Conservation (phyloP, 2,797 vertebrate genomes). For the Morus bassanus region DNA sequence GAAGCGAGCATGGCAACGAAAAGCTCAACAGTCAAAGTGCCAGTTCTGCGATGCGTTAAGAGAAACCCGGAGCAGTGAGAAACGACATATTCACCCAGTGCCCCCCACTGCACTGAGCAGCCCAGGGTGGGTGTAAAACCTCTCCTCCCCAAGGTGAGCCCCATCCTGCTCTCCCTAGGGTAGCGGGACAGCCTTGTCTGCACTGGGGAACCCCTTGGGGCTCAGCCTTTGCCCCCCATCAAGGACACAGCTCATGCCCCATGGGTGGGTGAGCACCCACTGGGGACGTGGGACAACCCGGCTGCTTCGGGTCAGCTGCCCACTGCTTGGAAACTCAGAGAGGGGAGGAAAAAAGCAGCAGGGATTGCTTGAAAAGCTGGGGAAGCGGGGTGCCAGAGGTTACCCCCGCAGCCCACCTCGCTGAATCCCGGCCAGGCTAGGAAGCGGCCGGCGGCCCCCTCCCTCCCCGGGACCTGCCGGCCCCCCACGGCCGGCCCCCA, state of each 20-base stretch:
- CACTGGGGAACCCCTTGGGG: background rate
- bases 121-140: background rate
- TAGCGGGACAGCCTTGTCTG: background rate
- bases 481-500: background rate
- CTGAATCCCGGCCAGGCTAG: background rate
- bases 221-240: background rate
- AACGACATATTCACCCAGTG: background rate
- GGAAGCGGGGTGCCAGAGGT: background rate
- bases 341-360: background rate
- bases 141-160: background rate
- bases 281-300: fast-evolving
- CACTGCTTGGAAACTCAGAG: background rate
- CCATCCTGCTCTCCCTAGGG: background rate
- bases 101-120: fast-evolving
- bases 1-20: background rate
- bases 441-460: background rate
- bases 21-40: background rate
- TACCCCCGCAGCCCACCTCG: background rate
- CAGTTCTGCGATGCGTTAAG: background rate
- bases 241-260: too few species aligned
- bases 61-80: background rate
- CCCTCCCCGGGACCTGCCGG: background rate
- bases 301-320: background rate
- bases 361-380: background rate
- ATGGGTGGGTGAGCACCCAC: background rate